phyloP scores from a whole-genome alignment of 2,113 vertebrate genomes.

The Chionomys nivalis region DNA sequence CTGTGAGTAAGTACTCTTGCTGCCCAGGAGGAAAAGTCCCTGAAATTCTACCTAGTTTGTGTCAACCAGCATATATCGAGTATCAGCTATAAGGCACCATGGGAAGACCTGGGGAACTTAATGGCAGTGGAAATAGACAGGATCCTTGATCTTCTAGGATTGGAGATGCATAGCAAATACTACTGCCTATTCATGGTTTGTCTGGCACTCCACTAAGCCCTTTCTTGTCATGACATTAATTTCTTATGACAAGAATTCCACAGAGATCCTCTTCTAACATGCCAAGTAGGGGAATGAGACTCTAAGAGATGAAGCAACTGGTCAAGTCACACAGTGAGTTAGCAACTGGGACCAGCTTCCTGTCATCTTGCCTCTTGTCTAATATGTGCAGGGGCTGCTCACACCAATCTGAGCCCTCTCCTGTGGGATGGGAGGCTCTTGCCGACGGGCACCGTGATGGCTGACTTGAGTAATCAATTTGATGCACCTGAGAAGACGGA shows the following conservation, averaged over 20 bases:
- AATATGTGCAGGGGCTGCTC: accelerated
- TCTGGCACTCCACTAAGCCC: neutral
- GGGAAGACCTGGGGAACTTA: neutral
- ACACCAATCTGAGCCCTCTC: neutral
- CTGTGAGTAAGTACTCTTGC: neutral
- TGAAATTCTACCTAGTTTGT: neutral
- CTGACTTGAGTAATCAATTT: neutral
- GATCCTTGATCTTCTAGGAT: neutral
- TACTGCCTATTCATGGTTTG: neutral
- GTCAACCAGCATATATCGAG: neutral
- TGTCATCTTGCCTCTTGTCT: neutral
- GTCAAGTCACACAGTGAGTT: neutral
- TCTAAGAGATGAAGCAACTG: neutral
- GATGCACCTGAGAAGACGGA: neutral
- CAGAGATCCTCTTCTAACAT: neutral
- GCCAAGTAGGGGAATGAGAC: neutral
- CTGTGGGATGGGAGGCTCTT: neutral
- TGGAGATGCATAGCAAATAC: neutral
- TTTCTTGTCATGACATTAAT: neutral
- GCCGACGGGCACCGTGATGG: neutral
- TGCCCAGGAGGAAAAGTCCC: neutral
- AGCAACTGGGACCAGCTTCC: neutral
- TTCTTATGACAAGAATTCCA: neutral
- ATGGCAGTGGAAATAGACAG: neutral
- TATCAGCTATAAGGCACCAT: neutral